A percentile compares a stretch with the other conserved stretches of the same genome.
These are phyloP conservation scores for Pyxicephalus adspersus DNA, from an alignment of 2,113 vertebrate species.

Conservation along the genomic window DNA sequence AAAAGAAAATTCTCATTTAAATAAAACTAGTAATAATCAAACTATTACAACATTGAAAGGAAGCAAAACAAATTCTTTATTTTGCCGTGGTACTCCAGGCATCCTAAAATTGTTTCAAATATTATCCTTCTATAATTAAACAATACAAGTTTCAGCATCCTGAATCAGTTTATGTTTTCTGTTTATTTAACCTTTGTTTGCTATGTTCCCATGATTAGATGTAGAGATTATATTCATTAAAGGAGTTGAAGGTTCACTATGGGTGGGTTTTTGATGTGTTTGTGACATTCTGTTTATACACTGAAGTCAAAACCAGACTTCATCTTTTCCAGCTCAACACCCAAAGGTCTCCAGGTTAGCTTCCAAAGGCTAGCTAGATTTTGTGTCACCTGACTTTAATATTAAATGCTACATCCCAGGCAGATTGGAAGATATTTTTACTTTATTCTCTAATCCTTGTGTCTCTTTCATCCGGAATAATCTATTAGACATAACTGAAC, in stretches of 20 bases:
- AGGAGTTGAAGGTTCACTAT: slow-evolving; percentile 66
- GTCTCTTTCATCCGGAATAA: slow-evolving; percentile 69
- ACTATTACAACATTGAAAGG: too few relatives aligned
- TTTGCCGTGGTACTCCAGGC: too few relatives aligned
- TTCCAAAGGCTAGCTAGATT: slow-evolving; percentile 61
- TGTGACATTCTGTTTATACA: slow-evolving; percentile 77
- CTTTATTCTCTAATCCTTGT: slow-evolving; percentile 62
- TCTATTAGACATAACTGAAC: slow-evolving; percentile 74
- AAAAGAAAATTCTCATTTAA: too few relatives aligned
- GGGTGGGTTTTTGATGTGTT: slow-evolving; percentile 73
- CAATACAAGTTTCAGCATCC: slow-evolving; percentile 59
- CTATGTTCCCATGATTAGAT: slow-evolving; percentile 77
- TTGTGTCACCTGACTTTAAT: slow-evolving; percentile 72
- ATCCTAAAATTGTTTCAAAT: too few relatives aligned
- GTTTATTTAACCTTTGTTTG: slow-evolving; percentile 78
- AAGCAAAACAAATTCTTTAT: too few relatives aligned
- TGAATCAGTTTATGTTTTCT: slow-evolving; percentile 69
- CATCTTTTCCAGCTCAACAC: slow-evolving; percentile 86
- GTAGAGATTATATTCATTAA: slow-evolving; percentile 83
- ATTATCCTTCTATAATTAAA: slow-evolving; percentile 52
- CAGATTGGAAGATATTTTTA: slow-evolving; percentile 64
- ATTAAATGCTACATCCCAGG: slow-evolving; percentile 61
- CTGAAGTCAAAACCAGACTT: slow-evolving; percentile 74
- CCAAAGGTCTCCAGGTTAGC: slow-evolving; percentile 80
- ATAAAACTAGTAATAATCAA: too few relatives aligned